Evolutionary conservation across 2,888 invertebrate species (phyloP), one percentile per base, ranked within the genome.

Genomic region (Luffia ferchaultella): DNA sequence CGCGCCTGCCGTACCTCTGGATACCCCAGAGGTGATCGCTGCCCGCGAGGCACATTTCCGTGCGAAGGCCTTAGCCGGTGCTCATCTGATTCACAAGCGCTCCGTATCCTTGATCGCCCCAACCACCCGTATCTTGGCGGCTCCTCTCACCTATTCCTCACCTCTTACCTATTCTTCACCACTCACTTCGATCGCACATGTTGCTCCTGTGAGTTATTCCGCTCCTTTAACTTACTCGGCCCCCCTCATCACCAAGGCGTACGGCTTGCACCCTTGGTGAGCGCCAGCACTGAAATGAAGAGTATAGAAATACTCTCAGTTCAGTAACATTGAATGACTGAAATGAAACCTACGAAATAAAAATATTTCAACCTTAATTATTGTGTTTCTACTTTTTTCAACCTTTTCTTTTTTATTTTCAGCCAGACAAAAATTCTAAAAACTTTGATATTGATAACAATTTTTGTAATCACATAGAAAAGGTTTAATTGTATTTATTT

Each of bases 21-120:
- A 79, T 46, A 78, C 79, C 5, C 74, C 77, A 44, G 79, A 78
- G 55, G 76, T 79, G 16, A 57, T 71, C 49, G 77, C 79, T 46
- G 80, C 79, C 20, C 76, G 73, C 49, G 69, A 73, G 46, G 76
- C 73, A 16, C 80, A 77, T 61, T 70, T 74, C 42, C 68, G 77
- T 57, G 75, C 80, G 45, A 76, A 79, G 55, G 73, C 73, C 50
- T 56, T 72, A 5, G 66, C 72, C 53, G 73, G 67, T 18, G 64
- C 64, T 12, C 83, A 83, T 58, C 56, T 68, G 51, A 73, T 84
- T 60, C 63, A 67, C 54, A 84, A 84, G 61, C 76, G 84, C 15
- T 82, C 83, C 1, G 73, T 63, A 30, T 50, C 61, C 16, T 51
- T 69, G 19, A 16, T 52, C 44, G 49, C 46, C 9, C 53, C 17